phyloP scores from a whole-genome alignment of 2,113 vertebrate species.

The Chamaetylas fuelleborni region DNA sequence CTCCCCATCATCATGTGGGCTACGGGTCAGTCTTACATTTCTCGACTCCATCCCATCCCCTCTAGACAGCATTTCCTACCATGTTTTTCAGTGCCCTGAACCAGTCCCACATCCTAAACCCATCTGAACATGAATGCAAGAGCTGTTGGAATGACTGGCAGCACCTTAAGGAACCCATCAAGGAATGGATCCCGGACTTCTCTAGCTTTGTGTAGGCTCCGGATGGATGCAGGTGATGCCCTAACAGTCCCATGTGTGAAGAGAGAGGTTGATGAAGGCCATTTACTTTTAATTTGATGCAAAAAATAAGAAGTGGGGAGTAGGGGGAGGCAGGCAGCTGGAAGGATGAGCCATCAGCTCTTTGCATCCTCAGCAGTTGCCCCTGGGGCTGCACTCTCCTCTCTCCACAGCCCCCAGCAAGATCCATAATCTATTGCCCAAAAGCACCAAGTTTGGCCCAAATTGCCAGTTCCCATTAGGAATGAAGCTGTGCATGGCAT shows the following conservation, averaged over 20 bases:
- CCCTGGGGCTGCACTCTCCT: background rate
- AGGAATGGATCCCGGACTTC: background rate
- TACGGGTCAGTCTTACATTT: accelerated
- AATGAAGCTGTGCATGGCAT: background rate
- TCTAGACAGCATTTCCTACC: background rate
- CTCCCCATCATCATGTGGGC: background rate
- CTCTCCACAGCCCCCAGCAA: background rate
- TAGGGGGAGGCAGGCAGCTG: background rate
- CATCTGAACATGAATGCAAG: background rate
- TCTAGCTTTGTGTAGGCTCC: background rate
- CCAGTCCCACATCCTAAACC: background rate
- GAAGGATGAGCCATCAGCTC: background rate
- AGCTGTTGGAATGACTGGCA: accelerated
- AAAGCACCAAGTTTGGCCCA: background rate
- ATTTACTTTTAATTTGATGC: background rate
- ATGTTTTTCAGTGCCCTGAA: accelerated
- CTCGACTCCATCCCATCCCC: background rate
- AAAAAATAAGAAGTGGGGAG: background rate
- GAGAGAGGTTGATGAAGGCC: background rate
- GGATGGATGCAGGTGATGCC: background rate
- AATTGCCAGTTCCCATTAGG: background rate
- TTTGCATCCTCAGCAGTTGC: background rate
- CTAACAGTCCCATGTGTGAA: accelerated
- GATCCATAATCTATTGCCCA: background rate
- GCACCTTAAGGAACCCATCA: background rate